These are phyloP conservation scores for Acanthoscelides obtectus DNA, from an alignment of 2,888 invertebrate genomes.

Conservation along the genomic window DNA sequence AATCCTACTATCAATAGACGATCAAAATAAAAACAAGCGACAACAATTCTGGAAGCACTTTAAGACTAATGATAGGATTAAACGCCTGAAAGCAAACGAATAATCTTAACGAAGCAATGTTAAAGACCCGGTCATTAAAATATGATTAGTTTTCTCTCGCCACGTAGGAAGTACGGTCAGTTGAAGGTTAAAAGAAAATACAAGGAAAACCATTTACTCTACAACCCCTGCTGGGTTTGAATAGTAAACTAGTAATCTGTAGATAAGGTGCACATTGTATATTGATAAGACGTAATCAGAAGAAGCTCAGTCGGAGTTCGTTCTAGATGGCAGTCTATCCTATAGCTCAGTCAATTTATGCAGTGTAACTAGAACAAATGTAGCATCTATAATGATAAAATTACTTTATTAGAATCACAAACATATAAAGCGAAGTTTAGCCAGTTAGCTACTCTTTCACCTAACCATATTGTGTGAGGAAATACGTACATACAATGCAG, in stretches of 20 bases:
- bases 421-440: no score
- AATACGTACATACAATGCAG: no score
- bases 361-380: no score
- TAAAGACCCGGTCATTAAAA: neutral
- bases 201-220: neutral
- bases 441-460: no score
- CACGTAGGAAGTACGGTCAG: neutral
- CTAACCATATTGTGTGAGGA: no score
- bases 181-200: neutral
- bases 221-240: neutral
- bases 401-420: no score
- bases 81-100: neutral
- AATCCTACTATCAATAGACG: no score
- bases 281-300: neutral
- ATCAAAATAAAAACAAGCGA: no score
- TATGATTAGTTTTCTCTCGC: neutral
- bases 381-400: no score
- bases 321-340: neutral
- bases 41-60: no score
- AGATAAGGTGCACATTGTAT: neutral
- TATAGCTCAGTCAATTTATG: neutral
- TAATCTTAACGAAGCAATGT: neutral
- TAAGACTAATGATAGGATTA: no score
- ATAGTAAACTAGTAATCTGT: neutral
- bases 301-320: neutral